Percentiles rank a stretch among this genome's conserved stretches.
phyloP scores from a whole-genome alignment of 2,113 vertebrate species.

The Saccopteryx bilineata region DNA sequence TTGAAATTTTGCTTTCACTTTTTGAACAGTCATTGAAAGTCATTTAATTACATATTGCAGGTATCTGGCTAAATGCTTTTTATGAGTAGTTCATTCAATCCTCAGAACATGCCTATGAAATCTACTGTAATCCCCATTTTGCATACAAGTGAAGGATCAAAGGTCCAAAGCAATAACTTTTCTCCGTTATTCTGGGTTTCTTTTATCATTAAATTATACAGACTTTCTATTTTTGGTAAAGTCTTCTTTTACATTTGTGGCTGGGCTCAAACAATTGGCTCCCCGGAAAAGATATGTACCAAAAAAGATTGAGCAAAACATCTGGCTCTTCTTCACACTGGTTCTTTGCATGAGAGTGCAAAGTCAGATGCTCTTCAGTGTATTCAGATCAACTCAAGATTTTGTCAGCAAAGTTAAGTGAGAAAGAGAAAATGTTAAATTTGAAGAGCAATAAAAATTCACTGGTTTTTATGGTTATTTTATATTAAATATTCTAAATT shows the following conservation, averaged over 20 bases:
- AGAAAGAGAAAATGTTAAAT: constrained; percentile 50
- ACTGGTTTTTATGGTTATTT: constrained; percentile 1
- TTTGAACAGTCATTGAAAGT: constrained; percentile 30
- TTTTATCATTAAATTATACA: constrained; percentile 7
- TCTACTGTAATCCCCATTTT: constrained; percentile 35
- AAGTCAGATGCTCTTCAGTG: background rate
- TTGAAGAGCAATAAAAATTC: constrained; percentile 38
- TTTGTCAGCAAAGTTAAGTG: background rate
- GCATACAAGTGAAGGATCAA: background rate
- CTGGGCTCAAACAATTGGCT: constrained; percentile 30
- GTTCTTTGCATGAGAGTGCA: background rate
- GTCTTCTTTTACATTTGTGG: background rate
- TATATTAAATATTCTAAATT: constrained; percentile 9
- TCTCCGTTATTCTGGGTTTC: background rate
- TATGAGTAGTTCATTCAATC: background rate
- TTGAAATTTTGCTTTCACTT: constrained; percentile 34
- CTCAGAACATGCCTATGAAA: background rate
- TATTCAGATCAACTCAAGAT: constrained; percentile 33
- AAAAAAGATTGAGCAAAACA: background rate
- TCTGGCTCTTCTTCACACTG: constrained; percentile 4
- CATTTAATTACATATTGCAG: constrained; percentile 39
- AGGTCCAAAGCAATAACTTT: background rate
- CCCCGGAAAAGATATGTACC: background rate
- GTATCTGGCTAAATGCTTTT: background rate
- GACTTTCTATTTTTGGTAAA: constrained; percentile 41